Percentiles rank a stretch among this genome's conserved stretches.
phyloP scores from a whole-genome alignment of 2,113 vertebrate species.

The Burhinus bistriatus region DNA sequence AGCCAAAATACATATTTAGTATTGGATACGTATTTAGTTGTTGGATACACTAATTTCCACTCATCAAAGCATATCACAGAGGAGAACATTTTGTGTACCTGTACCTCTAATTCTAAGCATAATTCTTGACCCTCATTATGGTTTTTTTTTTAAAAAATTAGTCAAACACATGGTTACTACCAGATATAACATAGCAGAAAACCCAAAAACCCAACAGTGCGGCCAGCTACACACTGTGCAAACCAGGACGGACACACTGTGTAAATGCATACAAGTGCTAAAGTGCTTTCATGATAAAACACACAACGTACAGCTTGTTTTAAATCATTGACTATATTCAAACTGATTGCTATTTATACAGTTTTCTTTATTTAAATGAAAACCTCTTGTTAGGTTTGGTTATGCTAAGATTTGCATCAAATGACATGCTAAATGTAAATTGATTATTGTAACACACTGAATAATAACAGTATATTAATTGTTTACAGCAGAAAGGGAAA shows the following conservation, averaged over 20 bases:
- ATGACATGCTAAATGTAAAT: not conserved
- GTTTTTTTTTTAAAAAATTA: not conserved
- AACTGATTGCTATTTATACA: not conserved
- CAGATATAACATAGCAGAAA: fast-evolving
- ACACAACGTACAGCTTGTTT: not conserved
- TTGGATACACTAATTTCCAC: not conserved
- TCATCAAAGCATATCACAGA: not conserved
- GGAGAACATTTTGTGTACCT: not conserved
- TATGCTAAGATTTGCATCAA: not conserved
- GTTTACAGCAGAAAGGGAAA: not conserved
- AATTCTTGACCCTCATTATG: not conserved
- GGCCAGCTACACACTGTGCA: not conserved
- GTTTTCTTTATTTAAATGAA: not conserved
- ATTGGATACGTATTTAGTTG: not conserved
- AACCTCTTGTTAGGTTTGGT: not conserved
- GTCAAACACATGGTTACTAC: not conserved
- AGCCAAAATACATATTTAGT: not conserved
- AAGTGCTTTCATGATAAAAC: not conserved
- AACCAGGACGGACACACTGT: not conserved
- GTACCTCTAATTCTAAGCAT: not conserved
- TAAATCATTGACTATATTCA: not conserved
- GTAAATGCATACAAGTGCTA: not conserved
- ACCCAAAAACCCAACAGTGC: not conserved
- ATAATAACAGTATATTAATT: not conserved
- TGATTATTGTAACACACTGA: not conserved